Base-by-base conservation (phyloP, 2,113 vertebrate species). In the Hemichromis elongatus region DNA sequence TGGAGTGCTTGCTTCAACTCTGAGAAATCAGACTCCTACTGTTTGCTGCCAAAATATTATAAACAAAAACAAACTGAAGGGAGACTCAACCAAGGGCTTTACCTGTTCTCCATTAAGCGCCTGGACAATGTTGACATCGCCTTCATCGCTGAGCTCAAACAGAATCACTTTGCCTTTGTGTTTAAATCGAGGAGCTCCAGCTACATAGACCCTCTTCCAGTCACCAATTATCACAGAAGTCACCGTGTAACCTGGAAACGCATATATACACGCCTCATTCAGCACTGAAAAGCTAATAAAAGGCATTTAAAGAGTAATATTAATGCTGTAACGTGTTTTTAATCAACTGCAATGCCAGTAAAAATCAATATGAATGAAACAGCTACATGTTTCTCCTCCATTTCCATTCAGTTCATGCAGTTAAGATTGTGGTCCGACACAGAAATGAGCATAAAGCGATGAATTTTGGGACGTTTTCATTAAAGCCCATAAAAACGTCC, bases 91-190 rank as follows among this genome's bases (percentile, higher is more conserved):
- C 37, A 53, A 56, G n/a, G 19, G n/a, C 2, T 59, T 28, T 87
- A 99, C 98, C 97, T 98, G 98, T 80, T 99, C 98, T 59, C 98
- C 98, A 12, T 96, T 95, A 8, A 99, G 95, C 2, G 97, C 97
- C 92, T 99, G 98, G 5, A 96, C 94, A 7, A 99, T 96, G 2
- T 85, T 90, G 45, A 98, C 92, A 0, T 95, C 50, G 1, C 97
- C 97, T 0, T 84, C 9, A 14, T 95, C n/a, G n/a, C 87, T 95
- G 88, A 99, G 94, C 89, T 98, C 94, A 94, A 99, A 99, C 79
- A 99, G 92, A 70, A 99, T 96, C 3, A 99, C 97, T 90, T 99
- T 99, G 84, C 98, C 98, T 94, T 98, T 98, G 95, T 99, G 98
- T 93, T 97, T 97, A 92, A 99, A 99, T 2, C 98, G 96, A 14